Evolutionary conservation across 2,113 vertebrate species (phyloP), one percentile per base, ranked within the genome.

Genomic region (Columba janthina): DNA sequence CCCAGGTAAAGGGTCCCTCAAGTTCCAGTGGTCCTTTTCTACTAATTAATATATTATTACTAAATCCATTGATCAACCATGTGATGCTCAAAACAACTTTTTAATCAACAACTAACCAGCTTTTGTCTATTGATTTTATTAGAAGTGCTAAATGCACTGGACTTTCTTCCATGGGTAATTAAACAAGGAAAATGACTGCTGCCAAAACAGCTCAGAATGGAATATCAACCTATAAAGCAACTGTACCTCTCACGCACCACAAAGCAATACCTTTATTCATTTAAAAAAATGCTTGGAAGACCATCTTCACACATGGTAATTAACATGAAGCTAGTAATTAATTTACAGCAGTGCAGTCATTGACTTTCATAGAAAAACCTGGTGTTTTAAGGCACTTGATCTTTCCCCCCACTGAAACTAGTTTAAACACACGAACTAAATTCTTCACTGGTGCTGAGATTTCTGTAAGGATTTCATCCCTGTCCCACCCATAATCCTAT

Each of bases 141-240:
- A 79, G 32, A 95, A 81, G 67, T 86, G 54, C 71, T 91, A 90
- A 90, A 79, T 94, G 90, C 16, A 44, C 17, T 56, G 48, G 70
- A 61, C 36, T 94, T 92, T 73, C 79, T 94, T 90, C n/a, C n/a
- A 48, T 19, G 31, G 65, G 20, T 61, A 32, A 67, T 22, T 31
- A 88, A 93, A 70, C 24, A 74, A 58, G 46, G 26, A 54, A 56
- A 51, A 46, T 11, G n/a, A 44, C 36, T 70, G 34, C 46, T 69
- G 28, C 60, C 53, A 66, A 95, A 38, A 73, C 24, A 80, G 28
- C n/a, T 76, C 24, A 12, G 17, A 38, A 28, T 4, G 20, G 7
- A 36, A 26, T 44, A 10, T 44, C 19, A 85, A 50, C 46, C 42
- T 74, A 14, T 5, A 38, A 28, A 36, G 5, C 12, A 78, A 10